Conservation (phyloP, 2,113 vertebrate species). For the Rattus norvegicus region GRCr8 NC_086034.1:17546001-17546500, state of each 20-base stretch:
- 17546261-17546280: neutral
- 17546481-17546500: neutral
- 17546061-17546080: neutral
- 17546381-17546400: neutral
- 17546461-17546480: neutral
- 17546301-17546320: neutral
- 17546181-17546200: neutral
- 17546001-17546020: neutral
- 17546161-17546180: conserved; percentile 44
- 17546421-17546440: no score
- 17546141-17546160: neutral
- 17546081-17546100: neutral
- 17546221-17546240: accelerated
- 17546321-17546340: neutral
- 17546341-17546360: neutral
- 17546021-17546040: conserved; percentile 42
- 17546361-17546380: neutral
- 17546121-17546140: neutral
- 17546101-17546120: neutral
- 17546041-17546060: conserved; percentile 11
- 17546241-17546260: neutral
- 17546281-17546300: neutral
- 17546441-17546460: neutral
- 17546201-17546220: neutral
- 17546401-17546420: neutral